Base-by-base conservation (phyloP, 2,113 vertebrate genomes). In the Hypocryptadius cinnamomeus region DNA sequence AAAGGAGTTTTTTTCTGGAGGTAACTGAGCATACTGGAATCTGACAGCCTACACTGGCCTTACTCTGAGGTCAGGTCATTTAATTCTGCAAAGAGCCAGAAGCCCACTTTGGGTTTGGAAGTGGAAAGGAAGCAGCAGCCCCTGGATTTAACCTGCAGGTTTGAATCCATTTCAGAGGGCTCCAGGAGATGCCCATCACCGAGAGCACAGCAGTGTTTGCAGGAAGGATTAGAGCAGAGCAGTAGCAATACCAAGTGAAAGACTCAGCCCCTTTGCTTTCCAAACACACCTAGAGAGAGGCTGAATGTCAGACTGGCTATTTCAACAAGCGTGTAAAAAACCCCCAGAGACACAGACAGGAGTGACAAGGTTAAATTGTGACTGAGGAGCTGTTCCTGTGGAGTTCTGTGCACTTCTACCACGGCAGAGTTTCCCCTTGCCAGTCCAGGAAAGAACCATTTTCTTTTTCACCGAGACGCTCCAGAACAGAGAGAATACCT, bases 381-480 rank as follows among this genome's bases (percentile, higher is more conserved):
- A 31, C 45, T 42, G 82, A 57, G 11, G 15, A 10, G 69, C 71
- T 79, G 37, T 19, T 84, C 24, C 39, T 70, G 73, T 9, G 7
- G 61, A 10, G 44, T 5, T 33, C 33, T 14, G 47, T 16, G 50
- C 7, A 1, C 33, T 51, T 77, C 94, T 95, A 89, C 94, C 95
- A 94, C 0, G 89, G 95, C 7, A 95, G 82, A 44, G 79, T 85
- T 74, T 95, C 87, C 48, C 95, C 94, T 88, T 92, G 90, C 94
- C 93, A 89, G 76, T 96, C 90, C 83, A 96, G 90, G 79, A 95
- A 96, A 56, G 87, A 94, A 30, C 96, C 87, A 0, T 91, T 96
- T 73, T 97, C 90, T 7, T 97, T 96, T 45, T 96, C 92, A 24
- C 95, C 90, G 1, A 96, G 91, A 15, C 86, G 78, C 3, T 93